Evolutionary conservation across 2,888 invertebrate genomes (phyloP).

Genomic region (Xestia sexstrigata): DNA sequence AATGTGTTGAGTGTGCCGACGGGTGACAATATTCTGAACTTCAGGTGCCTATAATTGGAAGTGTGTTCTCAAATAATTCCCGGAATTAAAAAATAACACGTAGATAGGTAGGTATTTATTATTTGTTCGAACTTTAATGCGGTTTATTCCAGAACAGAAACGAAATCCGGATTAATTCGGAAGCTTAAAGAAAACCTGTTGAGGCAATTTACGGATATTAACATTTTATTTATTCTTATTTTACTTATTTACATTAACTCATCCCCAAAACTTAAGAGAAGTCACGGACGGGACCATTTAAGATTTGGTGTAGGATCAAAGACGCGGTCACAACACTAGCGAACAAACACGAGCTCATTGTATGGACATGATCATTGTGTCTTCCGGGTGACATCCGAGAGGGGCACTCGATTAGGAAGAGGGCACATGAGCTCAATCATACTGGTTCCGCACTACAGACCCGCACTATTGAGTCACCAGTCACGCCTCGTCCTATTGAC

Average conservation of each 20-base stretch:
- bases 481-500: conserved; percentile 41
- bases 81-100: conserved; percentile 6
- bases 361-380: conserved; percentile 60
- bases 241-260: conserved; percentile 11
- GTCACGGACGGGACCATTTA: conserved; percentile 23
- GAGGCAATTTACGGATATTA: conserved; percentile 11
- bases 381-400: conserved; percentile 56
- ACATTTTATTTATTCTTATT: conserved; percentile 4
- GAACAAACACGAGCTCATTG: conserved; percentile 43
- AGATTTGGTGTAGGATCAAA: conserved; percentile 28
- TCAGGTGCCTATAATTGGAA: conserved; percentile 27
- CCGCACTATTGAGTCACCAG: conserved; percentile 43
- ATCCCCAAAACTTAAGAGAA: conserved; percentile 18
- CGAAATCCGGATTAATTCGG: conserved; percentile 19
- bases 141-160: conserved; percentile 8
- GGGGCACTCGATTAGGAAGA: conserved; percentile 49
- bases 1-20: conserved; percentile 50
- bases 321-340: conserved; percentile 28
- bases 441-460: conserved; percentile 45
- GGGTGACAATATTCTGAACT: conserved; percentile 38
- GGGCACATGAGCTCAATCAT: conserved; percentile 48
- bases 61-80: not conserved
- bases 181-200: not conserved
- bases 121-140: not conserved
- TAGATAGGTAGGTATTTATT: not conserved